phyloP scores from a whole-genome alignment of 2,888 invertebrate genomes.

The Eupeodes latifasciatus region DNA sequence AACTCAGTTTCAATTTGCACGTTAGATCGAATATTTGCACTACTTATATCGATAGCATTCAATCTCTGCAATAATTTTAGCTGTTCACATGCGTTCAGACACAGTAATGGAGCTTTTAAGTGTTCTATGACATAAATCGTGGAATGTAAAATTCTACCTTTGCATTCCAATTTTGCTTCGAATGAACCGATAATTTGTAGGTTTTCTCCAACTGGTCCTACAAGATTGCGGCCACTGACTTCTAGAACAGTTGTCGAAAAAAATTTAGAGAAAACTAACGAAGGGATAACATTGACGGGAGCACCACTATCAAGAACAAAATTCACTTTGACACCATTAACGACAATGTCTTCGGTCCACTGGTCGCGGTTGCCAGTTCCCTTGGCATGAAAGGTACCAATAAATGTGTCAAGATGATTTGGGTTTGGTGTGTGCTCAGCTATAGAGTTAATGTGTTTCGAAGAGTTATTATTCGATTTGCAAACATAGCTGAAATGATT shows the following conservation, averaged over 20 bases:
- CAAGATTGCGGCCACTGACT: constrained; percentile 11
- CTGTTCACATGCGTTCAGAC: constrained; percentile 21
- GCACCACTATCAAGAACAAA: constrained; percentile 28
- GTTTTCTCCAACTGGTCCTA: constrained; percentile 29
- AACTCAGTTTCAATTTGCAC: constrained; percentile 8
- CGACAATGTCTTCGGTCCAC: constrained; percentile 26
- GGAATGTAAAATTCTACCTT: background rate
- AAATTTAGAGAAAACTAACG: background rate
- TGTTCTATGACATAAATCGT: constrained; percentile 19
- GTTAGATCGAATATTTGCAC: background rate
- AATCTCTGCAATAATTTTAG: constrained; percentile 10
- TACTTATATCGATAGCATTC: background rate
- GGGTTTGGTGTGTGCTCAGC: background rate
- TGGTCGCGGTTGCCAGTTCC: background rate
- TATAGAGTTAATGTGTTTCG: constrained; percentile 3
- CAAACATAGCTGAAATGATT: constrained; percentile 38
- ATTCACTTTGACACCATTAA: constrained; percentile 16
- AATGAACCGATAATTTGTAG: constrained; percentile 31
- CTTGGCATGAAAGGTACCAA: constrained; percentile 10
- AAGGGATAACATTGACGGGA: constrained; percentile 1
- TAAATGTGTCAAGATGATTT: background rate
- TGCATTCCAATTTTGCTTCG: constrained; percentile 7
- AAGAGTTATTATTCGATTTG: background rate
- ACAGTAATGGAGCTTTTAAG: constrained; percentile 7
- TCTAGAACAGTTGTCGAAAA: background rate